These are phyloP conservation scores for Penaeus vannamei DNA, from an alignment of 1,140 invertebrate genomes.

Conservation along the genomic window DNA sequence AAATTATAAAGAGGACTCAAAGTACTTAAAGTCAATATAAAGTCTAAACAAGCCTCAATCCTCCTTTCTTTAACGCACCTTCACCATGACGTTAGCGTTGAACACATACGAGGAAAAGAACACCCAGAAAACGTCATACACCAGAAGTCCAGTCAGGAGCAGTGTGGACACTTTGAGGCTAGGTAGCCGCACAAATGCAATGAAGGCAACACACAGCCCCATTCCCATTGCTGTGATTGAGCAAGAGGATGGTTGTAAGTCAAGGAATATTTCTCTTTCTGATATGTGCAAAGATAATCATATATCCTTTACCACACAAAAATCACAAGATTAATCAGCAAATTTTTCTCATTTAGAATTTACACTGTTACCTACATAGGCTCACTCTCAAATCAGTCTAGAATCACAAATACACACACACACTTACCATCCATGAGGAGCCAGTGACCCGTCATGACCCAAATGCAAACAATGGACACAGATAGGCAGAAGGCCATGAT, in stretches of 20 bases:
- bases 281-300: too few relatives aligned
- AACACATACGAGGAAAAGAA: constrained; percentile 99
- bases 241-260: too few relatives aligned
- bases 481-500: constrained; percentile 93
- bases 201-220: constrained; percentile 97
- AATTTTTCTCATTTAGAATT: not conserved
- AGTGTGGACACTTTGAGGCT: constrained; percentile 97
- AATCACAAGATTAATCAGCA: too few relatives aligned
- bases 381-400: too few relatives aligned
- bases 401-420: not conserved
- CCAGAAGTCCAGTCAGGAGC: constrained; percentile 91
- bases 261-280: too few relatives aligned
- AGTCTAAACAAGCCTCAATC: not conserved
- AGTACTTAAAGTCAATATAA: too few relatives aligned
- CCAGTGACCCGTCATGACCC: constrained; percentile 97
- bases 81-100: constrained; percentile 99
- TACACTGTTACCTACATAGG: too few relatives aligned
- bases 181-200: constrained; percentile 94
- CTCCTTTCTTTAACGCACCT: constrained; percentile 76
- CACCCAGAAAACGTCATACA: constrained; percentile 99
- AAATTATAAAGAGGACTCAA: too few relatives aligned
- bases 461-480: constrained; percentile 94
- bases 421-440: constrained; percentile 92
- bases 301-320: too few relatives aligned
- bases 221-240: constrained; percentile 88